These are phyloP conservation scores for Xanthia icteritia DNA, from an alignment of 2,888 invertebrate genomes.

Conservation along the genomic window DNA sequence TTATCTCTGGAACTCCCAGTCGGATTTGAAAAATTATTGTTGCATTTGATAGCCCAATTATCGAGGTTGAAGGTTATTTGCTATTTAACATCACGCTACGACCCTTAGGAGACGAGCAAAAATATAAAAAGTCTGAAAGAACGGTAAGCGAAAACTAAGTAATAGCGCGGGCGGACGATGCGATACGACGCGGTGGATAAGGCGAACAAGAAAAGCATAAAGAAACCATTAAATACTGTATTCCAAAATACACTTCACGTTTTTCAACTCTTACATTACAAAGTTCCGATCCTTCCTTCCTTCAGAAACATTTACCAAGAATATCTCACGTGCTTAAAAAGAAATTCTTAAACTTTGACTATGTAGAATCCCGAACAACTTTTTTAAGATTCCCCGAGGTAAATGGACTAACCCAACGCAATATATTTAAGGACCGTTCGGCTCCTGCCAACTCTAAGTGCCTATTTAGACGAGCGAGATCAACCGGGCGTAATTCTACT, in stretches of 20 bases:
- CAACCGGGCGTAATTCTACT: constrained; percentile 56
- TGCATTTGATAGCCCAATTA: too few species aligned
- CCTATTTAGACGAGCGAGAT: constrained; percentile 54
- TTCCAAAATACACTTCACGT: constrained; percentile 22
- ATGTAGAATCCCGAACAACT: constrained; percentile 56
- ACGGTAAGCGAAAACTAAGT: too few species aligned
- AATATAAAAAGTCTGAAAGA: too few species aligned
- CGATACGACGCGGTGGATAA: too few species aligned
- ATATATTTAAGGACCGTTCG: constrained; percentile 59
- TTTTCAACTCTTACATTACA: constrained; percentile 22
- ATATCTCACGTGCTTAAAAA: constrained; percentile 57
- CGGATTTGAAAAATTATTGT: too few species aligned
- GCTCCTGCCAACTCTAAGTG: constrained; percentile 58
- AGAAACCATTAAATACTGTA: constrained; percentile 20
- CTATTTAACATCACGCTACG: too few species aligned
- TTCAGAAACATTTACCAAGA: constrained; percentile 49
- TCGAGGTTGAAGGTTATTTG: too few species aligned
- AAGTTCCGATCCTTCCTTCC: constrained; percentile 42
- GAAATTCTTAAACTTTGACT: constrained; percentile 57
- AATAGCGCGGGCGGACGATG: too few species aligned
- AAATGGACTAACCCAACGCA: constrained; percentile 50
- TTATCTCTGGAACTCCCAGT: too few species aligned
- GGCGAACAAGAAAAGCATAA: not conserved
- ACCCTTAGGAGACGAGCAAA: too few species aligned
- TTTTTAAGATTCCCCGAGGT: constrained; percentile 50